Percentiles rank a stretch among this genome's conserved stretches.
Evolutionary conservation across 2,797 vertebrate species (phyloP).

Genomic region (Threskiornis aethiopicus): DNA sequence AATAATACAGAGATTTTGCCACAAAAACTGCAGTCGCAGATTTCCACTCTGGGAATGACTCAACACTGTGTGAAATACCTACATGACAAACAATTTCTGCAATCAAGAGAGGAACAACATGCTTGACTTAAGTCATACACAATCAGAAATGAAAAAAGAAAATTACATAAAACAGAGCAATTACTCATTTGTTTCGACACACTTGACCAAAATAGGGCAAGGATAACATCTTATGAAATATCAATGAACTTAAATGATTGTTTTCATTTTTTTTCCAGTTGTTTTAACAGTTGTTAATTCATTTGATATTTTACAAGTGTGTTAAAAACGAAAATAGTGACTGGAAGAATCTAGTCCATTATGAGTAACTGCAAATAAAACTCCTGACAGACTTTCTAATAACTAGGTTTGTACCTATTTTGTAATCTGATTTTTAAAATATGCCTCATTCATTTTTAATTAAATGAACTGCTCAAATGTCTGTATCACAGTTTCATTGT

Average conservation of each 20-base stretch:
- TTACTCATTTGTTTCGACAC: neutral
- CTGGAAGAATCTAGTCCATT: neutral
- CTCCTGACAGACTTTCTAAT: neutral
- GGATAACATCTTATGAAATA: neutral
- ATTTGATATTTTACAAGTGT: neutral
- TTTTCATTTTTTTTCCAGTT: neutral
- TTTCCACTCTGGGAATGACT: neutral
- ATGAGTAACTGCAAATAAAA: neutral
- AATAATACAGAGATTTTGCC: conserved; percentile 28
- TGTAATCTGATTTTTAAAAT: neutral
- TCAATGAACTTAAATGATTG: neutral
- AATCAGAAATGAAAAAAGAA: neutral
- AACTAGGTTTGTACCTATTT: neutral
- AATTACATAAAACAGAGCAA: neutral
- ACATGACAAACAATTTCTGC: neutral
- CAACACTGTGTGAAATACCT: neutral
- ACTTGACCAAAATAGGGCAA: neutral
- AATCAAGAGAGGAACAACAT: neutral
- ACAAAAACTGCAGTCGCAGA: neutral
- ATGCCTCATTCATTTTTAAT: neutral
- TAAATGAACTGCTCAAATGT: neutral
- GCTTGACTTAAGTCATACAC: neutral
- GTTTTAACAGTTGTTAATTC: neutral
- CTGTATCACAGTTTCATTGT: neutral
- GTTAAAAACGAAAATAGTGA: neutral